Base-by-base conservation (phyloP, 2,797 vertebrate genomes). In the Leucoraja ocellata region DNA sequence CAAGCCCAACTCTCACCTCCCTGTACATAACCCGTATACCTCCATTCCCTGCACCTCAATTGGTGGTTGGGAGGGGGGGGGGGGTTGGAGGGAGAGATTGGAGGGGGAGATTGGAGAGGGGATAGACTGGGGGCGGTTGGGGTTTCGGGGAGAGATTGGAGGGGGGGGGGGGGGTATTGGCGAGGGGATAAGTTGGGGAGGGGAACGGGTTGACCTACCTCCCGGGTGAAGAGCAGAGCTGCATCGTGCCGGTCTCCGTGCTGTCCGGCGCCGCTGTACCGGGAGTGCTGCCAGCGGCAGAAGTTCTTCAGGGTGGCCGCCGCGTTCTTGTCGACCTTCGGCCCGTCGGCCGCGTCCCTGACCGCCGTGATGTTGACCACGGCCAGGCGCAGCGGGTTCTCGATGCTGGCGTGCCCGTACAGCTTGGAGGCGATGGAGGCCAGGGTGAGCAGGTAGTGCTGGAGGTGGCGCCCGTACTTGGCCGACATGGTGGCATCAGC, bases 271-370 rank as follows among this genome's bases (percentile, higher is more conserved):
- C 84, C 98, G 96, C 63, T 97, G 95, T 99, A 99, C 94, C 98
- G 98, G 94, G 98, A 98, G 94, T 99, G 98, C 95, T 99, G 99
- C 98, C 98, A 99, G 96, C 98, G 99, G 96, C 99, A 99, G 95
- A 99, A 99, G 96, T 98, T 98, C 96, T 98, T 99, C 91, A 99
- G 97, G 0, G 98, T 98, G 93, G 98, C 96, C 39, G 98, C 98
- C 0, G 99, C 99, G 68, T 99, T 99, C 95, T 98, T 98, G 96
- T 96, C 96, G 93, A 99, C 96, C 73, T 98, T 98, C 81, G 98
- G 95, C 2, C 98, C 98, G 94, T 97, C 98, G 94, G 99, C 98
- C 94, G 96, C 97, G 90, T 98, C 98, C 0, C 95, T 94, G 90
- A 99, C 94, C 88, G 97, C 95, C 93, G 96, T 95, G 94, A 99